Evolutionary conservation across 2,888 invertebrate species (phyloP).

Genomic region (Lithophane leautieri): DNA sequence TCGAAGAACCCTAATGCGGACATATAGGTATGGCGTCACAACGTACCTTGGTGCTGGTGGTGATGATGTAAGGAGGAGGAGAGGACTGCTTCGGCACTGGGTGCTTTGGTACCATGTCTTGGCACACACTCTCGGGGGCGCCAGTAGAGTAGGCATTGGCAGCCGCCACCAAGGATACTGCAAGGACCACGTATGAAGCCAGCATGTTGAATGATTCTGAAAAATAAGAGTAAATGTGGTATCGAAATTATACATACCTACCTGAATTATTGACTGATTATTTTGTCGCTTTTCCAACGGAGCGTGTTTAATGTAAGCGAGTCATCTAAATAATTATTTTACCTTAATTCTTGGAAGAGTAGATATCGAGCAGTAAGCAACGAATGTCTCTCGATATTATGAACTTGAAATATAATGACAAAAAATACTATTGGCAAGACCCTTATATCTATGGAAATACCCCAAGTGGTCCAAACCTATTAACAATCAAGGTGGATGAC

Average conservation of each 20-base stretch:
- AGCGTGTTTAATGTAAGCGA: not conserved
- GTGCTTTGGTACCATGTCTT: conserved; percentile 93
- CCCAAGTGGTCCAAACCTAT: not conserved
- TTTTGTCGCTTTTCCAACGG: not conserved
- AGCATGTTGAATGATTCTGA: conserved; percentile 73
- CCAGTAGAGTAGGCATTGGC: conserved; percentile 91
- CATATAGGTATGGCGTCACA: not conserved
- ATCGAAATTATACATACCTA: not conserved
- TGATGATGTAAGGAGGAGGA: conserved; percentile 91
- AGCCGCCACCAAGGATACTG: conserved; percentile 75
- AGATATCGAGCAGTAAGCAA: not conserved
- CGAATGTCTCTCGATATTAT: conserved; percentile 1
- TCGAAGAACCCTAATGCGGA: not conserved
- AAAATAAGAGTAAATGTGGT: conserved; percentile 32
- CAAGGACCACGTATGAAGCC: conserved; percentile 74
- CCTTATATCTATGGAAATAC: no score
- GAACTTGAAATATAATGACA: conserved; percentile 1
- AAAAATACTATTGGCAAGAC: conserved; percentile 12
- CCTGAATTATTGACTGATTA: no score
- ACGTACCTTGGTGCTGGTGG: conserved; percentile 83
- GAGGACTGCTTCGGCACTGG: conserved; percentile 90
- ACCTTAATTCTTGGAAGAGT: conserved; percentile 13
- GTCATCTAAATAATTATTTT: not conserved
- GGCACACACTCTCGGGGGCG: conserved; percentile 92
- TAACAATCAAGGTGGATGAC: not conserved